Evolutionary conservation across 2,797 vertebrate species (phyloP).

Genomic region (Brachymystax lenok): DNA sequence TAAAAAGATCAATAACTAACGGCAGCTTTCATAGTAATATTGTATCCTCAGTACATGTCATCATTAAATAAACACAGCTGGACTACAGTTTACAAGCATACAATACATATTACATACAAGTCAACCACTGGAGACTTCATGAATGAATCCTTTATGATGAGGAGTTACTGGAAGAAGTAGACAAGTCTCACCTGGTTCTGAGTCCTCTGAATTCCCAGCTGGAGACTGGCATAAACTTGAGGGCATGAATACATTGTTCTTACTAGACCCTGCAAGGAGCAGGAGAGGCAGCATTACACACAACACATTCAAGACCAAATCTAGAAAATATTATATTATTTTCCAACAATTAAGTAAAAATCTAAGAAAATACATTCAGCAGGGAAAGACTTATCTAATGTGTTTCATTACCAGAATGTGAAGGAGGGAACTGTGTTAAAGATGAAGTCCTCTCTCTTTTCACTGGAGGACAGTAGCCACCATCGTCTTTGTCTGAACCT

Average conservation of each 20-base stretch:
- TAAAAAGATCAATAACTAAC: slow-evolving; percentile 12
- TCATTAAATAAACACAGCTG: not conserved
- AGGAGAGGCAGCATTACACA: slow-evolving; percentile 57
- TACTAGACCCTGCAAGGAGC: slow-evolving; percentile 79
- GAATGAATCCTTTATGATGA: slow-evolving; percentile 14
- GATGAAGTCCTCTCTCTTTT: slow-evolving; percentile 97
- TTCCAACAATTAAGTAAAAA: slow-evolving; percentile 42
- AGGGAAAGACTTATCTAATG: slow-evolving; percentile 33
- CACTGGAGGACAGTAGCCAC: slow-evolving; percentile 89
- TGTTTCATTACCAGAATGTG: slow-evolving; percentile 86
- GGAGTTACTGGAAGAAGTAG: slow-evolving; percentile 32
- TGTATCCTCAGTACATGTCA: not conserved
- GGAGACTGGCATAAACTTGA: slow-evolving; percentile 95
- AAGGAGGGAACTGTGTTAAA: slow-evolving; percentile 88
- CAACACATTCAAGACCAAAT: slow-evolving; percentile 61
- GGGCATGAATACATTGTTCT: slow-evolving; percentile 98
- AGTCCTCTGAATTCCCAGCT: slow-evolving; percentile 89
- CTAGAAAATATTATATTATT: slow-evolving; percentile 24
- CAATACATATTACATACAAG: not conserved
- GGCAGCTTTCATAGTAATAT: slow-evolving; percentile 10
- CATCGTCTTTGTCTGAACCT: slow-evolving; percentile 97
- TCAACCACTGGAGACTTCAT: not conserved
- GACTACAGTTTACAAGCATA: not conserved
- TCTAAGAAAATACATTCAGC: not conserved
- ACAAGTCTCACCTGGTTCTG: slow-evolving; percentile 86